These are phyloP conservation scores for Rugalucina vietnamica DNA, from an alignment of 2,888 invertebrate genomes.

Conservation along the genomic window DNA sequence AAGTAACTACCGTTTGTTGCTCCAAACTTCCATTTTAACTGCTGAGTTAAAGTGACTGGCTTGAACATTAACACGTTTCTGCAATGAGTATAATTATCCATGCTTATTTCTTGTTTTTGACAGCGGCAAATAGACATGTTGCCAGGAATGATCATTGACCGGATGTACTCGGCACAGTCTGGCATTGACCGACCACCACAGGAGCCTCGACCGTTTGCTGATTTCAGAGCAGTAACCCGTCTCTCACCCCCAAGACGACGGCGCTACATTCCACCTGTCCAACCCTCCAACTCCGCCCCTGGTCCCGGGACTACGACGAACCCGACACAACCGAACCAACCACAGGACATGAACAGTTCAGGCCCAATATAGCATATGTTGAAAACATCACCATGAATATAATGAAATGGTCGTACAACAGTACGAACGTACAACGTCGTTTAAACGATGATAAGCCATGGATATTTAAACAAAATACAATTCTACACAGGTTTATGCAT, in stretches of 20 bases:
- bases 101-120: conserved; percentile 3
- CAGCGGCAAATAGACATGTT: conserved; percentile 73
- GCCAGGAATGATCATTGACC: conserved; percentile 71
- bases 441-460: too few relatives aligned
- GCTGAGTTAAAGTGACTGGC: too few relatives aligned
- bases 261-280: conserved; percentile 17
- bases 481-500: too few relatives aligned
- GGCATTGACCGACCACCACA: neutral
- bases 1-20: too few relatives aligned
- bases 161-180: conserved; percentile 52
- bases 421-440: too few relatives aligned
- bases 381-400: too few relatives aligned
- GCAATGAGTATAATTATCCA: neutral
- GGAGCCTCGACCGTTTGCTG: conserved; percentile 44
- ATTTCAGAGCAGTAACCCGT: conserved; percentile 46
- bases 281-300: neutral
- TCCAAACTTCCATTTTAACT: too few relatives aligned
- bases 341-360: neutral
- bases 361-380: neutral
- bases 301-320: neutral
- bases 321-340: neutral
- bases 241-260: conserved; percentile 56
- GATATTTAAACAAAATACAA: too few relatives aligned
- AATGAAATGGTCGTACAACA: too few relatives aligned
- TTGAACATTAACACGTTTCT: too few relatives aligned